Conservation (phyloP, 2,797 vertebrate species). For the Tokudaia muenninki region DNA sequence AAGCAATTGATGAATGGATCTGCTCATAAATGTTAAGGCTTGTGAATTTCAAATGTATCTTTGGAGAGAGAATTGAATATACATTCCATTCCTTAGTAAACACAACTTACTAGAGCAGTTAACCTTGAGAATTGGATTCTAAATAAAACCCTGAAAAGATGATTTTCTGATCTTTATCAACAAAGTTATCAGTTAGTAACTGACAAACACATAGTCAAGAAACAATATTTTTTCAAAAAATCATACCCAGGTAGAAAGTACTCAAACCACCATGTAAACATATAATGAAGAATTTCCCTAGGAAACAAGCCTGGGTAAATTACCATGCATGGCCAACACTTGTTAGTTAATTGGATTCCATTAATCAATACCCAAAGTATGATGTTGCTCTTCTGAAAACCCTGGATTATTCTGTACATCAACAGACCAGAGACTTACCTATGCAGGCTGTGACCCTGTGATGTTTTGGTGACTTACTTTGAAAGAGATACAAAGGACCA, state of each 20-base stretch:
- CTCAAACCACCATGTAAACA: background rate
- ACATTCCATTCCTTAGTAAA: background rate
- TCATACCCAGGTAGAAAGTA: slow-evolving; percentile 1
- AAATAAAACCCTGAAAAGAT: background rate
- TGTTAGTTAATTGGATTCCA: background rate
- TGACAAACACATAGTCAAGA: slow-evolving; percentile 24
- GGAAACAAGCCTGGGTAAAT: slow-evolving; percentile 16
- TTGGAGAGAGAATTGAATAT: slow-evolving; percentile 26
- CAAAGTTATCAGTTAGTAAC: slow-evolving; percentile 22
- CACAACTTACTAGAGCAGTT: slow-evolving; percentile 12
- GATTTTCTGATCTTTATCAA: background rate
- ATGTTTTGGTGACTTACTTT: slow-evolving; percentile 71
- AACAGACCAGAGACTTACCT: slow-evolving; percentile 72
- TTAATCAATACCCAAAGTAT: slow-evolving; percentile 5
- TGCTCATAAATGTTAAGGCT: background rate
- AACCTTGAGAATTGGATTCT: slow-evolving; percentile 1
- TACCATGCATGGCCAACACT: background rate
- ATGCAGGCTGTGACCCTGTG: slow-evolving; percentile 46
- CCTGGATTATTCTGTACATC: slow-evolving; percentile 21
- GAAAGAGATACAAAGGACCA: slow-evolving; percentile 71
- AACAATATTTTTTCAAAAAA: background rate
- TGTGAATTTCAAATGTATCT: background rate
- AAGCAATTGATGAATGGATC: background rate
- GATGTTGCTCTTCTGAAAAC: slow-evolving; percentile 29
- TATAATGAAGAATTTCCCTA: slow-evolving; percentile 3